Percentiles rank a stretch among this genome's conserved stretches.
phyloP scores from a whole-genome alignment of 2,113 vertebrate genomes.

The Fregata magnificens region DNA sequence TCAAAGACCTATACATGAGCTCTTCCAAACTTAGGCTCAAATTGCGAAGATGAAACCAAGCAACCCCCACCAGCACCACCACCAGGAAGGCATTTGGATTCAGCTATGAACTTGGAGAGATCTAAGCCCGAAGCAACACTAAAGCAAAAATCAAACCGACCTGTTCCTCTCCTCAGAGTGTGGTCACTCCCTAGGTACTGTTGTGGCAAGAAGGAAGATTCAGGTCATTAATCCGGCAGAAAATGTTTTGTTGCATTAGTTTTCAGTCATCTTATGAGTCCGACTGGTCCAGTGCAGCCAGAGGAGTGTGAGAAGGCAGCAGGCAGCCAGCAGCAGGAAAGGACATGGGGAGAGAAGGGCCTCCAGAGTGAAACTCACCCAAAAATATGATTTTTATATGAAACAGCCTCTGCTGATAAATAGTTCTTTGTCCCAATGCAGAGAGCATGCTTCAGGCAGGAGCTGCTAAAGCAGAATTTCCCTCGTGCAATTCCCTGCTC shows the following conservation, averaged over 20 bases:
- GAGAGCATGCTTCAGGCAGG: background rate
- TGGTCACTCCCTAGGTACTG: background rate
- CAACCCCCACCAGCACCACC: background rate
- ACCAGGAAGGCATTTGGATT: background rate
- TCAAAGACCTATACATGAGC: background rate
- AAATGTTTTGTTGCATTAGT: background rate
- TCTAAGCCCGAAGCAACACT: background rate
- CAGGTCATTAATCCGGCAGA: background rate
- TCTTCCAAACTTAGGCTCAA: background rate
- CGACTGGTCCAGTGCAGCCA: background rate
- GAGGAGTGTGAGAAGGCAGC: background rate
- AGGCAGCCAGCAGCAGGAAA: background rate
- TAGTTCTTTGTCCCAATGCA: background rate
- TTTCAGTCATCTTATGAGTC: background rate
- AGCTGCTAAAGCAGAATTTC: background rate
- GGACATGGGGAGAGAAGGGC: background rate
- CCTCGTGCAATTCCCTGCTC: background rate
- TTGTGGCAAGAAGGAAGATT: background rate
- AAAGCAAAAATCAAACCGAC: background rate
- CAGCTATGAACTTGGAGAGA: background rate
- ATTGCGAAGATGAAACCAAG: background rate
- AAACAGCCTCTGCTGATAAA: conserved; percentile 29
- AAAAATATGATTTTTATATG: conserved; percentile 9
- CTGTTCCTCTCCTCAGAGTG: background rate
- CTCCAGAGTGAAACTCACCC: background rate